These are phyloP conservation scores for Coreius guichenoti DNA, from an alignment of 2,797 vertebrate species.

Conservation along the genomic window DNA sequence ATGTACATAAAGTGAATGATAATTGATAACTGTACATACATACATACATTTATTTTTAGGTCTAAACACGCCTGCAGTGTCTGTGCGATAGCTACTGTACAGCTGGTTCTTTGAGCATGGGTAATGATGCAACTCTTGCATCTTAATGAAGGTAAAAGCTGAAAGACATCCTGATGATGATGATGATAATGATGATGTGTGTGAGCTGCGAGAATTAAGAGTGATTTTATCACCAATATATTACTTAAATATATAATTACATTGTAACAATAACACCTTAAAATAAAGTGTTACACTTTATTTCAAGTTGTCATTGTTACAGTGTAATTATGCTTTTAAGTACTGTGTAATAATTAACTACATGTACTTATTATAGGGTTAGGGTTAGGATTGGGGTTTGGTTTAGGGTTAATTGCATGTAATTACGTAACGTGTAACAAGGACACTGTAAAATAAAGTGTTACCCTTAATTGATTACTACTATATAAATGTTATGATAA, in stretches of 20 bases:
- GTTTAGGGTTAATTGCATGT: too few relatives aligned
- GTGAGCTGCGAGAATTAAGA: neutral
- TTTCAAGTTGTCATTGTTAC: too few relatives aligned
- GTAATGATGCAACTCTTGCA: slow-evolving; percentile 47
- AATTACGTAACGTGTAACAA: too few relatives aligned
- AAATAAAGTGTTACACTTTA: too few relatives aligned
- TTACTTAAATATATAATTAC: too few relatives aligned
- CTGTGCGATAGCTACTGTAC: neutral
- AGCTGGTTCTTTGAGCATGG: slow-evolving; percentile 48
- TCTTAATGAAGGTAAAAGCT: slow-evolving; percentile 49
- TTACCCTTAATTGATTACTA: neutral
- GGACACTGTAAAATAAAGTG: too few relatives aligned
- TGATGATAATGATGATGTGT: slow-evolving; percentile 9
- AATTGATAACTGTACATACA: neutral
- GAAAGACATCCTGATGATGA: slow-evolving; percentile 15
- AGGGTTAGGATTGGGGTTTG: too few relatives aligned
- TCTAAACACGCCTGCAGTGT: neutral
- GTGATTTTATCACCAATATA: slow-evolving; percentile 50
- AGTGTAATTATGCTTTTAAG: too few relatives aligned
- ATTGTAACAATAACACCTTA: too few relatives aligned
- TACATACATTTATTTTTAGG: neutral
- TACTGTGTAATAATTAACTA: too few relatives aligned
- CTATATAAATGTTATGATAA: neutral
- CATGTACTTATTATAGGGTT: too few relatives aligned
- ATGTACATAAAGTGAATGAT: neutral